Percentiles rank a stretch among this genome's conserved stretches.
Conservation (phyloP, 2,888 invertebrate genomes). For the Melitaea athalia region DNA sequence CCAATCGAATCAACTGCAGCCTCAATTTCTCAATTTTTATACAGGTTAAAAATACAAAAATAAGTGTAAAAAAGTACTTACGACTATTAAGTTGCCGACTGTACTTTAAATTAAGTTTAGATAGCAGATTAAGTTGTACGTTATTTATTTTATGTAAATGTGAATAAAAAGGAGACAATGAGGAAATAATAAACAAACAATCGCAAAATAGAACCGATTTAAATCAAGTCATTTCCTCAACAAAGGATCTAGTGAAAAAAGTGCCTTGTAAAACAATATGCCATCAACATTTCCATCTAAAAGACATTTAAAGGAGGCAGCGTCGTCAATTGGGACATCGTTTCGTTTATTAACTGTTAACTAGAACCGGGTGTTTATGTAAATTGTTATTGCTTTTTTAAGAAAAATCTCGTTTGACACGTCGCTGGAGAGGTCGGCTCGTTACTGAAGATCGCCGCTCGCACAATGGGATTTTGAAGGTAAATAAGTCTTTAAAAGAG, state of each 20-base stretch:
- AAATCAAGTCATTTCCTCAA: constrained; percentile 44
- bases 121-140: neutral
- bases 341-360: constrained; percentile 82
- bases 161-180: constrained; percentile 1
- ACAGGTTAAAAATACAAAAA: too few species aligned
- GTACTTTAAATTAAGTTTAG: neutral
- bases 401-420: constrained; percentile 79
- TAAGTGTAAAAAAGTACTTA: too few species aligned
- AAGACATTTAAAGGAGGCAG: constrained; percentile 70
- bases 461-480: constrained; percentile 83
- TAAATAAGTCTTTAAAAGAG: constrained; percentile 89
- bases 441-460: constrained; percentile 69
- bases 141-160: neutral
- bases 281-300: constrained; percentile 75
- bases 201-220: constrained; percentile 43
- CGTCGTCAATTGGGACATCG: constrained; percentile 76
- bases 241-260: constrained; percentile 48
- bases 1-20: too few species aligned
- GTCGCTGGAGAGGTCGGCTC: constrained; percentile 64
- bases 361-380: constrained; percentile 80
- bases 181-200: constrained; percentile 34
- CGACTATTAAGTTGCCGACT: too few species aligned
- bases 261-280: constrained; percentile 73
- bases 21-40: too few species aligned
- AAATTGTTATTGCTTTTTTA: constrained; percentile 82